Evolutionary conservation across 2,797 vertebrate genomes (phyloP).

Genomic region (Sebastes matsubarae): DNA sequence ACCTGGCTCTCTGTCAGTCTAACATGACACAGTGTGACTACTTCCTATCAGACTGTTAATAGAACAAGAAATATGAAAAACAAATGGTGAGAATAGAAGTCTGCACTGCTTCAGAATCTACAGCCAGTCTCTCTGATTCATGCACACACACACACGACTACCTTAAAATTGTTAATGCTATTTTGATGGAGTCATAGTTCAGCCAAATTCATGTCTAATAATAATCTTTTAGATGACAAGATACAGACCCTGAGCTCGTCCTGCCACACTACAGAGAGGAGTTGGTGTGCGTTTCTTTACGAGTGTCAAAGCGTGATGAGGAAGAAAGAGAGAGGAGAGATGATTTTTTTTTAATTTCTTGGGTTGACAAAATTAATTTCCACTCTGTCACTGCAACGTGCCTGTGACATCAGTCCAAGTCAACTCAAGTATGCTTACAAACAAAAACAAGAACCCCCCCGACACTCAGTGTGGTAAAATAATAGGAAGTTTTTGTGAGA

Average conservation of each 20-base stretch:
- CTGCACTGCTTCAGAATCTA: not conserved
- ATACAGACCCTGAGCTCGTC: conserved; percentile 19
- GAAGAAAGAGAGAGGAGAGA: conserved; percentile 15
- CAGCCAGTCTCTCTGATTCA: not conserved
- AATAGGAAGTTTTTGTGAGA: not conserved
- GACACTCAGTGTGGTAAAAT: not conserved
- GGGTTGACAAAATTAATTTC: conserved; percentile 21
- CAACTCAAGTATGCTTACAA: not conserved
- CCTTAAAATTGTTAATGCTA: conserved; percentile 19
- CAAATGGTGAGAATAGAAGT: not conserved
- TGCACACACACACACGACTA: not conserved
- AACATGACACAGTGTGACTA: not conserved
- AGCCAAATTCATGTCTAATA: conserved; percentile 58
- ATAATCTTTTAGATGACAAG: conserved; percentile 60
- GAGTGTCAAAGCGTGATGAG: conserved; percentile 13
- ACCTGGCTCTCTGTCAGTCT: not conserved
- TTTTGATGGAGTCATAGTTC: conserved; percentile 65
- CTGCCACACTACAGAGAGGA: conserved; percentile 34
- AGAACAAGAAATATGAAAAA: not conserved
- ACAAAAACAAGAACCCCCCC: not conserved
- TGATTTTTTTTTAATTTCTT: conserved; percentile 3
- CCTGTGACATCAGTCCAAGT: not conserved
- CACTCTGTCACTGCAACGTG: not conserved
- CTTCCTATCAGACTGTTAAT: not conserved
- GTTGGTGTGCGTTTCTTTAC: not conserved